Percentiles rank a stretch among this genome's conserved stretches.
Evolutionary conservation across 2,113 vertebrate genomes (phyloP).

Genomic region (Chloropsis hardwickii): DNA sequence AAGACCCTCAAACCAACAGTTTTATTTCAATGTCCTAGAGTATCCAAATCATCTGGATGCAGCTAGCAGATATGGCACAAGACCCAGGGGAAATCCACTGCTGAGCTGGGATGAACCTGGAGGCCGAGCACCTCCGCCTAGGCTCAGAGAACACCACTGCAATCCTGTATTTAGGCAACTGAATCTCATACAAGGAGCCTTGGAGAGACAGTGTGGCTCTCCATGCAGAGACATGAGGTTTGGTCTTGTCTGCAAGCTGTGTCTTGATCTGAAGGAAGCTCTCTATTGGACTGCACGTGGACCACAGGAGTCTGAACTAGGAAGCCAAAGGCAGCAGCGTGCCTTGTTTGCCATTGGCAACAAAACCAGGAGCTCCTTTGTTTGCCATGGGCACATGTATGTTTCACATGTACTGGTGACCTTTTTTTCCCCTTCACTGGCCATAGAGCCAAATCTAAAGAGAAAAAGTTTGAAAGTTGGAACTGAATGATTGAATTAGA

Average conservation of each 20-base stretch:
- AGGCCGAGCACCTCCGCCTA: neutral
- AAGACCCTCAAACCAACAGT: neutral
- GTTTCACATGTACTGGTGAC: neutral
- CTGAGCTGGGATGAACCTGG: neutral
- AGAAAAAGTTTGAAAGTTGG: slow-evolving; percentile 1
- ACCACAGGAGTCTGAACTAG: neutral
- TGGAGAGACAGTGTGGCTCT: neutral
- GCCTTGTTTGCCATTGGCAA: neutral
- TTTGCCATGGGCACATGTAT: neutral
- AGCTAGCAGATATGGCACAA: neutral
- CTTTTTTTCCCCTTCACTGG: neutral
- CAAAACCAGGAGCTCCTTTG: neutral
- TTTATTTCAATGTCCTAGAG: neutral
- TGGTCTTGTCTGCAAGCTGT: neutral
- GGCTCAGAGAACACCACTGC: neutral
- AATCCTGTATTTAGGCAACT: neutral
- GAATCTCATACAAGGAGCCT: neutral
- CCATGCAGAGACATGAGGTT: neutral
- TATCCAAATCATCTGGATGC: neutral
- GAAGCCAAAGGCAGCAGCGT: neutral
- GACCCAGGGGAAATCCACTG: neutral
- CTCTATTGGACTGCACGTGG: neutral
- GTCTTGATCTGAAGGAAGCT: neutral
- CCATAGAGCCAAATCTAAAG: neutral
- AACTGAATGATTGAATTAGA: neutral